phyloP scores from a whole-genome alignment of 1,140 invertebrate genomes.

The Pseudomyrmex cubaensis region DNA sequence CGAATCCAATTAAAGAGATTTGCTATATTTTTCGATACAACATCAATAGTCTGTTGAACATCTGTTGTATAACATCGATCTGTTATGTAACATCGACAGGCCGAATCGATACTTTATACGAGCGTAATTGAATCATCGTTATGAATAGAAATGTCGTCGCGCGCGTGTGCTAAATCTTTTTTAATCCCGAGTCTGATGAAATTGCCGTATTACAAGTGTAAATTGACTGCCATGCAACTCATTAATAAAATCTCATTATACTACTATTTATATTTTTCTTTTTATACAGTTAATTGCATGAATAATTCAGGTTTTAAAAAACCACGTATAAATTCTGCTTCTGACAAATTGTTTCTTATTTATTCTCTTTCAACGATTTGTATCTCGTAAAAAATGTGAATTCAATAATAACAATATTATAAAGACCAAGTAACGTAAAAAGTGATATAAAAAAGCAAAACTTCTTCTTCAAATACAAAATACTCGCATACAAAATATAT shows the following conservation, averaged over 20 bases:
- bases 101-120: conserved; percentile 37
- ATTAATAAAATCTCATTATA: conserved; percentile 41
- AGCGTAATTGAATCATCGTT: conserved; percentile 47
- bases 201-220: background rate
- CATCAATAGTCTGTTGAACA: conserved; percentile 56
- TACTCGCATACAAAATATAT: background rate
- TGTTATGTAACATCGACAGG: background rate
- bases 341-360: background rate
- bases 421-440: no score
- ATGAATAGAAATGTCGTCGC: conserved; percentile 26
- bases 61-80: conserved; percentile 9
- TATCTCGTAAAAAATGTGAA: background rate
- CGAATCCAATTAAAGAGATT: conserved; percentile 22
- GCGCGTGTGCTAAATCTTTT: conserved; percentile 31
- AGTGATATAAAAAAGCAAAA: no score
- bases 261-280: background rate
- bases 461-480: no score
- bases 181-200: conserved; percentile 27
- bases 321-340: background rate
- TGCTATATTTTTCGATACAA: conserved; percentile 11
- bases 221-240: background rate
- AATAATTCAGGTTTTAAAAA: background rate
- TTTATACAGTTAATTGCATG: no score
- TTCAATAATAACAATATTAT: background rate
- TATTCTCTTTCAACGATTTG: background rate